Base-by-base conservation (phyloP, 2,888 invertebrate genomes). In the Ectobius pallidus region DNA sequence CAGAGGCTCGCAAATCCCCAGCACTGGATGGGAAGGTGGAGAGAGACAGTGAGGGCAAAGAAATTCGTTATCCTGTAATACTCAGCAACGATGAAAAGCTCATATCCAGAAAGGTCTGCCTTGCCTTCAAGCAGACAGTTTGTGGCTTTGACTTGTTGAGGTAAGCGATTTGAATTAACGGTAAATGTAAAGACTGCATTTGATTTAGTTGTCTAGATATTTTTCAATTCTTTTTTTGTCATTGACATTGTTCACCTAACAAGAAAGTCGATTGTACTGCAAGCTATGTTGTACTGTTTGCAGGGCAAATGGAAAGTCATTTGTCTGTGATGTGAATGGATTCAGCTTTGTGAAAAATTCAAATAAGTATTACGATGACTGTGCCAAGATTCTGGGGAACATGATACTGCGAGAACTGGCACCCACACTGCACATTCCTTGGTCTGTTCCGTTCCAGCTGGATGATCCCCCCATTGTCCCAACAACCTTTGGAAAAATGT, bases 331-430 rank as follows among this genome's bases (percentile, higher is more conserved):
- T 86, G 99, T 99, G 2, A 99, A 99, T 84, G 99, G 99, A 0
- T 99, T 99, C 84, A 99, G 98, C 81, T 99, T 99, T 84, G 99
- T 99, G 30, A 99, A 99, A 83, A 99, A 98, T 83, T 99, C 99
- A 0, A 96, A 96, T 83, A 99, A 99, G 82, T 99, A 99, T 85
- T 99, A 99, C 82, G 99, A 99, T 83, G 99, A 99, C 81, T 99
- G 98, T 83, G 98, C 99, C 25, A 97, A 98, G 85, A 99, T 99
- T 75, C 86, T 97, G 77, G 97, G 97, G 18, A 99, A 99, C 82
- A 98, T 98, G 96, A 97, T 99, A 75, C 85, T 99, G 73, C 85
- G 98, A 72, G 95, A 97, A 81, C 84, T 99, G 75, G 97, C 99
- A 3, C 97, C 97, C 0, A 96, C 96, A 7, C 85, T 98, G 72